Conservation (phyloP, 2,113 vertebrate genomes). For the Talpa occidentalis region DNA sequence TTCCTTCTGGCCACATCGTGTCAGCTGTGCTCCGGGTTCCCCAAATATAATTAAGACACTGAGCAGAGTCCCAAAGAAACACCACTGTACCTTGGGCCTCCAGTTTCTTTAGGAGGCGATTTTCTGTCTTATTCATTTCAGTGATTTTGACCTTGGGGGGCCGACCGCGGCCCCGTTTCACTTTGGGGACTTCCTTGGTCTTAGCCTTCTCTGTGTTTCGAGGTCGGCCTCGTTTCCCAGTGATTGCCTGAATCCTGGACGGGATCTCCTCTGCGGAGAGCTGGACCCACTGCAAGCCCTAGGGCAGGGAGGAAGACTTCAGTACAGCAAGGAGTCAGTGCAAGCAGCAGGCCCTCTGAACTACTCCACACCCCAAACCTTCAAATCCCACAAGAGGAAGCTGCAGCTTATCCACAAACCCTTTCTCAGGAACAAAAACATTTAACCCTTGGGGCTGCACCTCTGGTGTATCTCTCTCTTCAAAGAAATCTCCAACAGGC, state of each 20-base stretch:
- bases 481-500: conserved; percentile 98
- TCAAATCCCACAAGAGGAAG: not conserved
- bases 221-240: conserved; percentile 95
- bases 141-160: conserved; percentile 94
- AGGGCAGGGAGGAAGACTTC: not conserved
- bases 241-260: conserved; percentile 97
- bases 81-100: conserved; percentile 91
- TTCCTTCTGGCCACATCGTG: not conserved
- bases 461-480: conserved; percentile 94
- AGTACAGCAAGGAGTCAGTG: not conserved
- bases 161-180: conserved; percentile 90
- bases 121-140: conserved; percentile 94
- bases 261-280: conserved; percentile 96
- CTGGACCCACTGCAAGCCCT: conserved; percentile 94
- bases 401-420: not conserved
- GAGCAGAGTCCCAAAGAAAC: not conserved
- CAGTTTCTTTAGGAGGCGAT: conserved; percentile 90
- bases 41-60: not conserved
- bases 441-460: conserved; percentile 81
- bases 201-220: conserved; percentile 93
- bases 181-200: conserved; percentile 82
- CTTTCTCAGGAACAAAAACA: conserved; percentile 33
- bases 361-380: not conserved
- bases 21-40: not conserved
- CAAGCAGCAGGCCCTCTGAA: not conserved